Evolutionary conservation across 2,797 vertebrate genomes (phyloP).

Genomic region (Phyllotis vaccarum): DNA sequence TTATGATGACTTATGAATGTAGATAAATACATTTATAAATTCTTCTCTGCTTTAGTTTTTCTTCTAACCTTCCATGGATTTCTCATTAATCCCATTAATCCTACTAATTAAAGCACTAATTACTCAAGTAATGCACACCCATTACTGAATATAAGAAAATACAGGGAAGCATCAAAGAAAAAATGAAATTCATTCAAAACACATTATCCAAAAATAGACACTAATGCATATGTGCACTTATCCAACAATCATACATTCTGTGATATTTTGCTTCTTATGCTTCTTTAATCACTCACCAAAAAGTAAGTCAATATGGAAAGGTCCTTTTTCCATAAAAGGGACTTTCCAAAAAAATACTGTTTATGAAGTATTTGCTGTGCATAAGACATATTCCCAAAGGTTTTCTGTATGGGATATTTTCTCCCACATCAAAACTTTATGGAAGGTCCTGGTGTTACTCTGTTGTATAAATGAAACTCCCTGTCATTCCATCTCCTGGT

Average conservation of each 20-base stretch:
- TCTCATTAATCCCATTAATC: neutral
- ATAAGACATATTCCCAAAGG: neutral
- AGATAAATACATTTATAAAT: neutral
- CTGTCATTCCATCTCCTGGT: too few relatives aligned
- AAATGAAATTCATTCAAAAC: neutral
- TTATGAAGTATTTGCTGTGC: neutral
- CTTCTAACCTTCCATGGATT: neutral
- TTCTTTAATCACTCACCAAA: neutral
- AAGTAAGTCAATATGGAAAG: neutral
- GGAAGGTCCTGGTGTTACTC: rapidly evolving
- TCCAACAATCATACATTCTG: neutral
- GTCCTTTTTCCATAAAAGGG: neutral
- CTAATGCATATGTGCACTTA: neutral
- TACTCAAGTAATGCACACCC: neutral
- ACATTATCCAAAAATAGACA: neutral
- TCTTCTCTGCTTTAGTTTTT: neutral
- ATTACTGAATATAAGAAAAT: constrained; percentile 43
- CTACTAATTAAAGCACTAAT: constrained; percentile 40
- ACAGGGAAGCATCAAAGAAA: neutral
- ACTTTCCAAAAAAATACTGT: neutral
- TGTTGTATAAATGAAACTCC: neutral
- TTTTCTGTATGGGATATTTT: neutral
- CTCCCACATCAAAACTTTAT: neutral
- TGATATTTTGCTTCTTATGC: neutral
- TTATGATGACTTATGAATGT: constrained; percentile 10